Percentiles rank a stretch among this genome's conserved stretches.
Conservation (phyloP, 1,140 invertebrate genomes). For the Ostrea edulis region DNA sequence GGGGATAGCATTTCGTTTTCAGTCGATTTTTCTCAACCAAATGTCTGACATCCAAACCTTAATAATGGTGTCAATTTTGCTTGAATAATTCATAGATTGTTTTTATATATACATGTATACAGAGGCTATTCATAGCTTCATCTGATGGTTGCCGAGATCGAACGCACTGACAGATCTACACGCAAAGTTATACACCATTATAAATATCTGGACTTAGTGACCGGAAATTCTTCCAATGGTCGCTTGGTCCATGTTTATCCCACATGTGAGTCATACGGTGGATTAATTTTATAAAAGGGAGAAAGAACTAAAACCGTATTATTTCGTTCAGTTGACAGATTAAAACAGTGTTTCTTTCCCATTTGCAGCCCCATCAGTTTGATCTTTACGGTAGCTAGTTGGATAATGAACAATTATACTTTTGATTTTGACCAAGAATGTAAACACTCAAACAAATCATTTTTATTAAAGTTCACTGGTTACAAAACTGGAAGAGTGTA, state of each 20-base stretch:
- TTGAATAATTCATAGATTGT: slow-evolving; percentile 7
- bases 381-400: too few relatives aligned
- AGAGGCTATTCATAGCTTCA: not conserved
- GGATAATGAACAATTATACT: too few relatives aligned
- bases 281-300: not conserved
- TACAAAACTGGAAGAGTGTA: too few relatives aligned
- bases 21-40: not conserved
- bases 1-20: not conserved
- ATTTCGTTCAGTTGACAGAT: too few relatives aligned
- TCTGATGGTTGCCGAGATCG: not conserved
- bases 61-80: not conserved
- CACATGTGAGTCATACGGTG: not conserved
- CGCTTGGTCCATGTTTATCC: slow-evolving; percentile 12
- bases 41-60: not conserved
- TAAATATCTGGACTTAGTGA: slow-evolving; percentile 6
- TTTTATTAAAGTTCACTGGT: too few relatives aligned
- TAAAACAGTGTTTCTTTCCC: too few relatives aligned
- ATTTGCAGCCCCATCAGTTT: too few relatives aligned
- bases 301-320: not conserved
- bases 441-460: too few relatives aligned
- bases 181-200: not conserved
- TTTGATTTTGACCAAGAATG: too few relatives aligned
- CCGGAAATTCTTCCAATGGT: not conserved
- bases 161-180: not conserved
- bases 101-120: not conserved